Evolutionary conservation across 2,797 vertebrate species (phyloP), one percentile per base, ranked within the genome.

Genomic region (Limnodromus scolopaceus): DNA sequence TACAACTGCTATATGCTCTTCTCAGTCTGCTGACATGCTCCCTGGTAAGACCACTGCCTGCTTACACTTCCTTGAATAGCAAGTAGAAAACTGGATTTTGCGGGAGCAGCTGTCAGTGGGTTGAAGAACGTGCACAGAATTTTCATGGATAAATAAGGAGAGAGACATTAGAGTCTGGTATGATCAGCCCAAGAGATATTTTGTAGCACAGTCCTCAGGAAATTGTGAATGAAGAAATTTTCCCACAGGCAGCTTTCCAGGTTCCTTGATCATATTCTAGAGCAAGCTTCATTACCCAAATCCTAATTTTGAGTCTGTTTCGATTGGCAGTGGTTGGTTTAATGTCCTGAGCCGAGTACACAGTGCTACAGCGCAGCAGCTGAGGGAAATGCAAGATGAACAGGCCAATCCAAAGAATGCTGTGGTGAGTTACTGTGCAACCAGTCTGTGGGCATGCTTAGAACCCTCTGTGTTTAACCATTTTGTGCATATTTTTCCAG

Each of bases 321-420:
- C 28, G 57, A 23, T 96, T 95, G 91, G 71, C 98, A 99, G 99
- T 3, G 99, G 99, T 95, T 99, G 99, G 99, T 99, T 99, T 98
- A 99, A 99, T 8, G 99, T 99, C 94, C 98, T 99, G 97, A 99
- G 99, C 97, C 99, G 99, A 95, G 99, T 99, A 48, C 99, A 99
- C 76, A 96, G 98, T 1, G 99, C 99, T 82, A 99, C 99, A 2
- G 99, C 99, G 45, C 99, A 99, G 98, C 99, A 99, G 98, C 99
- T 99, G 97, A 97, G 98, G 79, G 99, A 99, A 98, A 99, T 99
- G 99, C 99, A 99, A 10, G 99, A 99, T 10, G 99, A 99, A 94
- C 99, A 99, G 98, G 99, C 99, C 69, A 99, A 99, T 95, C 99
- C 99, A 11, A 99, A 99, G 95, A 99, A 99, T 8, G 99, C 99